Evolutionary conservation across 2,888 invertebrate genomes (phyloP), one percentile per base, ranked within the genome.

Genomic region (Pyrocoelia pectoralis): DNA sequence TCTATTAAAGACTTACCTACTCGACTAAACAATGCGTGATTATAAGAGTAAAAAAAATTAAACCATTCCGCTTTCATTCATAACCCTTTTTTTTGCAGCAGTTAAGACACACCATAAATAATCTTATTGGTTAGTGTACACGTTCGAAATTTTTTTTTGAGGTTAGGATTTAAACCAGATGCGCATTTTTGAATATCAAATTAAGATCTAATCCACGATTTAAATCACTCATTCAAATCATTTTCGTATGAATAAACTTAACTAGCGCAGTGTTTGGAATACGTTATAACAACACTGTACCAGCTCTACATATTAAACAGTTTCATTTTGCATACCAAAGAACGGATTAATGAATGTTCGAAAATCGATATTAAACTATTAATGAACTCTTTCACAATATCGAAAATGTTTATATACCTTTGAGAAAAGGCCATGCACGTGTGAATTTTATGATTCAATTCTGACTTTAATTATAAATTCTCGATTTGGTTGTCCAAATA

Each of bases 171-270:
- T 24, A 24, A 24, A 24, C 24, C 24, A 24, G 24, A 24, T 24
- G 24, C 24, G 24, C 24, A 24, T 24, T 33, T 33, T n/a, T 33
- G 33, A 33, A 33, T 33, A 33, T 33, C 33, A 33, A 33, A 33
- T 33, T 33, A 43, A 43, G 15, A 43, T 43, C 14, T 43, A 43
- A 18, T 17, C 17, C 46, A 46, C 46, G 46, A 46, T 46, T 43
- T 43, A 18, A 46, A 46, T 46, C 46, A 46, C 18, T 46, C 15
- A 46, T 46, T 46, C 46, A 46, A 46, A 46, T 46, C 46, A 46
- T 18, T 46, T 46, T 46, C 17, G 10, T 46, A 17, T 4, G 33
- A 33, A 33, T 33, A 33, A 33, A 33, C 17, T 2, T 15, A 46
- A 46, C 46, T 10, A 18, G 17, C 17, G 17, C 17, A 18, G 17